Percentiles rank a stretch among this genome's conserved stretches.
Evolutionary conservation across 2,113 vertebrate species (phyloP).

Genomic region (Lycaon pictus): DNA sequence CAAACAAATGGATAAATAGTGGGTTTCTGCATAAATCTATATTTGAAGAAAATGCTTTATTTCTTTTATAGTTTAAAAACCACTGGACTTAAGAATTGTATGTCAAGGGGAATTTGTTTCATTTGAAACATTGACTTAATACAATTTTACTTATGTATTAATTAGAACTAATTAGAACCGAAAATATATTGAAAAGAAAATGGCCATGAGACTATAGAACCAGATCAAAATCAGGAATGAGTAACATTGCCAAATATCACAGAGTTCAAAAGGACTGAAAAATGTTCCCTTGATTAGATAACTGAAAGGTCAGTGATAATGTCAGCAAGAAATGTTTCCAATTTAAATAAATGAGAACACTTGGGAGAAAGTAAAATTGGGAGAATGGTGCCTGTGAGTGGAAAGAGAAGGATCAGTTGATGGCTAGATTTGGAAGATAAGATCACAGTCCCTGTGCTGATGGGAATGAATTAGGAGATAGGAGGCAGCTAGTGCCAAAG

Average conservation of each 20-base stretch:
- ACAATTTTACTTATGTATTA: background rate
- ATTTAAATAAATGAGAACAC: slow-evolving; percentile 12
- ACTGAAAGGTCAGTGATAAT: background rate
- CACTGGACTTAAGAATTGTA: background rate
- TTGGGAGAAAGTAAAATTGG: background rate
- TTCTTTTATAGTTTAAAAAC: background rate
- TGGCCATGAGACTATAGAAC: background rate
- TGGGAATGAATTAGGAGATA: background rate
- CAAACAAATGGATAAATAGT: background rate
- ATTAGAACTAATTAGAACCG: background rate
- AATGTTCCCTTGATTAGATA: background rate
- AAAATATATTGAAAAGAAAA: background rate
- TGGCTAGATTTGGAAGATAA: background rate
- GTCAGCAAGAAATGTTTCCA: background rate
- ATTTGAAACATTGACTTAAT: background rate
- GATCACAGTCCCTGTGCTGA: background rate
- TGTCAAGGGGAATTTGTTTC: background rate
- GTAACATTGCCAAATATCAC: background rate
- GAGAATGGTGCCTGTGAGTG: background rate
- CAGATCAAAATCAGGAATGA: background rate
- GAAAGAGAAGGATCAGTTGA: background rate
- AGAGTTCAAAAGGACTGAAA: background rate
- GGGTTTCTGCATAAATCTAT: background rate
- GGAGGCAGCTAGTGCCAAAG: background rate
- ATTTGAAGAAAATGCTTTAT: background rate